Percentiles rank a stretch among this genome's conserved stretches.
These are phyloP conservation scores for Zaprionus nigranus DNA, from an alignment of 1,140 invertebrate species.

Conservation along the genomic window DNA sequence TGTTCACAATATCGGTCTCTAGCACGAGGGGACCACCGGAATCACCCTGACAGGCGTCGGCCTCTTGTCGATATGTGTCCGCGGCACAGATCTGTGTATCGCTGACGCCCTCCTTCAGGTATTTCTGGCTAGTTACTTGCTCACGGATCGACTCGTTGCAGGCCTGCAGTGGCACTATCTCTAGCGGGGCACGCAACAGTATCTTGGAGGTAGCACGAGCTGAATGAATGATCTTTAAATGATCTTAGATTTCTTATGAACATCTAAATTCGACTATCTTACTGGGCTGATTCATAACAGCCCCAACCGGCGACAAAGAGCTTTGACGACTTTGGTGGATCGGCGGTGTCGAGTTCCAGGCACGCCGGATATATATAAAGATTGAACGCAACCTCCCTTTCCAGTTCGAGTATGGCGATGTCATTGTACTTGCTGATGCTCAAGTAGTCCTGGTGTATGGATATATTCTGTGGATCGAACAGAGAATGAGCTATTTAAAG, in stretches of 20 bases:
- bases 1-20: constrained; percentile 60
- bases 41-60: constrained; percentile 88
- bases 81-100: constrained; percentile 86
- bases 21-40: constrained; percentile 88
- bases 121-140: constrained; percentile 16
- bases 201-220: constrained; percentile 56
- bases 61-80: constrained; percentile 85
- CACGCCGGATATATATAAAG: constrained; percentile 60
- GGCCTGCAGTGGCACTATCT: constrained; percentile 44
- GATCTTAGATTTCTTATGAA: neutral
- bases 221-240: constrained; percentile 9
- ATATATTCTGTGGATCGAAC: constrained; percentile 28
- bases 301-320: constrained; percentile 76
- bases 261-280: constrained; percentile 12
- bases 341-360: constrained; percentile 50
- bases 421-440: constrained; percentile 69
- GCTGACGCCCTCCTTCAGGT: constrained; percentile 52
- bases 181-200: constrained; percentile 63
- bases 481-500: too few species aligned
- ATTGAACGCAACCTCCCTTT: constrained; percentile 25
- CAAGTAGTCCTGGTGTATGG: constrained; percentile 63
- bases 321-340: constrained; percentile 48
- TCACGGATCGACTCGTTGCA: constrained; percentile 51
- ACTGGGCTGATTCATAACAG: constrained; percentile 62
- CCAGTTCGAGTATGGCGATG: constrained; percentile 71